A percentile compares a stretch with the other conserved stretches of the same genome.
Evolutionary conservation across 2,888 invertebrate species (phyloP).

Genomic region (Amblyjoppa fuscipennis): DNA sequence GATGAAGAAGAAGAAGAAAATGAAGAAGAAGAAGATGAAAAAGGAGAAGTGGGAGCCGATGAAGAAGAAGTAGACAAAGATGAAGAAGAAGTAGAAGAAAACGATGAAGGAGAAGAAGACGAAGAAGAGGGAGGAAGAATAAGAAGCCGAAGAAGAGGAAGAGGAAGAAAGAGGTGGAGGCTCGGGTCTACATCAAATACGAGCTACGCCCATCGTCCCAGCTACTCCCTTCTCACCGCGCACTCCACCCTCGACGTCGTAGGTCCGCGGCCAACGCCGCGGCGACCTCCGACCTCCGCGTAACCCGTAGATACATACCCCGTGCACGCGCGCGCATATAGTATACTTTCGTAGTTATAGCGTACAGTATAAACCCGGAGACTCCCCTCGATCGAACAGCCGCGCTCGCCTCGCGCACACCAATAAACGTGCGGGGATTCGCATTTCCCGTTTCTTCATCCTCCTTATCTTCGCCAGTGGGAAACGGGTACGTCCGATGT

Average conservation of each 20-base stretch:
- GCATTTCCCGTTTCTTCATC: slow-evolving; percentile 67
- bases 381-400: slow-evolving; percentile 33
- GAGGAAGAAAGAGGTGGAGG: slow-evolving; percentile 76
- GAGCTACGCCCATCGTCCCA: slow-evolving; percentile 79
- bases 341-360: slow-evolving; percentile 18
- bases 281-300: slow-evolving; percentile 76
- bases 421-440: slow-evolving; percentile 52
- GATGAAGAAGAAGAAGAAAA: neutral
- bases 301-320: slow-evolving; percentile 75
- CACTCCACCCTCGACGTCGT: slow-evolving; percentile 59
- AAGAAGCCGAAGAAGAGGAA: slow-evolving; percentile 28
- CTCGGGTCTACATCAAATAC: slow-evolving; percentile 81
- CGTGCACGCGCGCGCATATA: slow-evolving; percentile 40
- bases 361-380: slow-evolving; percentile 7
- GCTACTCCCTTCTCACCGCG: slow-evolving; percentile 73
- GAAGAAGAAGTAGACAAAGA: slow-evolving; percentile 15
- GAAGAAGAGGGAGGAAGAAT: slow-evolving; percentile 29
- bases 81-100: neutral
- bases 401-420: slow-evolving; percentile 55
- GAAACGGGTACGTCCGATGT: slow-evolving; percentile 35
- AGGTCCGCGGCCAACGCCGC: slow-evolving; percentile 71
- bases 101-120: slow-evolving; percentile 51
- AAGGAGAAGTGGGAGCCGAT: slow-evolving; percentile 24
- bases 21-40: slow-evolving; percentile 49
- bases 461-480: slow-evolving; percentile 60